A percentile compares a stretch with the other conserved stretches of the same genome.
These are phyloP conservation scores for Periophthalmus modestus DNA, from an alignment of 2,113 vertebrate genomes.

Conservation along the genomic window DNA sequence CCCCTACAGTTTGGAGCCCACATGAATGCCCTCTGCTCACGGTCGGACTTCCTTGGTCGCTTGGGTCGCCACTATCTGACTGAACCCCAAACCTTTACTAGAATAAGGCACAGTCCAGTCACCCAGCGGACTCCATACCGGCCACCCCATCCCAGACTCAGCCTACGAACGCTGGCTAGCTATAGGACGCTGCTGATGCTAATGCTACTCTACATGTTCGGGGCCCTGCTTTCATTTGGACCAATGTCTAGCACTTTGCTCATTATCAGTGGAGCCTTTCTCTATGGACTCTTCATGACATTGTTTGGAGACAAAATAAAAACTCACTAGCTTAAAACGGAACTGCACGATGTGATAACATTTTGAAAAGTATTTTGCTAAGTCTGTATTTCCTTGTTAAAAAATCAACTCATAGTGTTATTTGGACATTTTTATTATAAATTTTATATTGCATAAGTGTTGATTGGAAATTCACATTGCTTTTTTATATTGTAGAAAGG, in stretches of 20 bases:
- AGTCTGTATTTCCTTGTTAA: neutral
- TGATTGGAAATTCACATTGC: neutral
- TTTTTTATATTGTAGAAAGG: neutral
- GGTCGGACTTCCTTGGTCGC: slow-evolving; percentile 84
- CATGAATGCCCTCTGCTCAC: slow-evolving; percentile 84
- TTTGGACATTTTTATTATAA: neutral
- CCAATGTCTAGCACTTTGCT: slow-evolving; percentile 78
- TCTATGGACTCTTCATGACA: slow-evolving; percentile 81
- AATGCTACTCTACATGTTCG: slow-evolving; percentile 77
- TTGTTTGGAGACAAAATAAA: slow-evolving; percentile 79
- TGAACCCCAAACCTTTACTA: neutral
- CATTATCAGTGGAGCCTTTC: slow-evolving; percentile 70
- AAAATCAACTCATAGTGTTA: neutral
- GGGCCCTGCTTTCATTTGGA: slow-evolving; percentile 78
- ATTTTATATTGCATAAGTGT: too few relatives aligned
- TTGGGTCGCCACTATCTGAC: slow-evolving; percentile 84
- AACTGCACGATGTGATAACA: neutral
- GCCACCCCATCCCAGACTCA: slow-evolving; percentile 75
- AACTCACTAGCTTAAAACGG: slow-evolving; percentile 65
- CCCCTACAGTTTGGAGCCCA: slow-evolving; percentile 82
- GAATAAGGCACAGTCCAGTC: slow-evolving; percentile 67
- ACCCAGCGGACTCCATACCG: slow-evolving; percentile 13
- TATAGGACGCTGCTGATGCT: slow-evolving; percentile 83
- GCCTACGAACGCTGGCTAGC: slow-evolving; percentile 88
- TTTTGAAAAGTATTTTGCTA: neutral